These are phyloP conservation scores for Aporrectodea caliginosa DNA, from an alignment of 1,140 invertebrate species.

Conservation along the genomic window DNA sequence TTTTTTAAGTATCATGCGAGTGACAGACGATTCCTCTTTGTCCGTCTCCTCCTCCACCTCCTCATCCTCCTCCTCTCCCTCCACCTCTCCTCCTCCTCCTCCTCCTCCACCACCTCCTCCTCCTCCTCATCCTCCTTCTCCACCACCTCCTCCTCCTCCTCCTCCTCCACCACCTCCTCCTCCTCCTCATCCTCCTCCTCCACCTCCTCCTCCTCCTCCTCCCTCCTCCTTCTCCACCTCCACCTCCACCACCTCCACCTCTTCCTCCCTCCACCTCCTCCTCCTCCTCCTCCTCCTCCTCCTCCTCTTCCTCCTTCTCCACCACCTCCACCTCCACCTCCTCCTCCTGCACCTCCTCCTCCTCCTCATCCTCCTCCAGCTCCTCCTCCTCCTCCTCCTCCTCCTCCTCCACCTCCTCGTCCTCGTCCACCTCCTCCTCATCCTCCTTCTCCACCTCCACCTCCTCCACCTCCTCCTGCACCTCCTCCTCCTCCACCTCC, in stretches of 20 bases:
- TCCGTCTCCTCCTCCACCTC: too few relatives aligned
- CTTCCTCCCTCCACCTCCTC: neutral
- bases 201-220: neutral
- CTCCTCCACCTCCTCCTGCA: conserved; percentile 14
- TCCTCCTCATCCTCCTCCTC: too few relatives aligned
- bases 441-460: too few relatives aligned
- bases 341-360: conserved; percentile 1
- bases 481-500: conserved; percentile 11
- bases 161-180: conserved; percentile 6
- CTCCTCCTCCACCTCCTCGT: conserved; percentile 10
- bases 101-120: neutral
- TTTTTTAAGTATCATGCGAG: neutral
- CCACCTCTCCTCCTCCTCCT: neutral
- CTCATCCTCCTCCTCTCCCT: too few relatives aligned
- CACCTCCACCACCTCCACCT: too few relatives aligned
- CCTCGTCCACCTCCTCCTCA: conserved; percentile 14
- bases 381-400: neutral
- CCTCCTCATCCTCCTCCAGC: too few relatives aligned
- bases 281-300: neutral
- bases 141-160: neutral
- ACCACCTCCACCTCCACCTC: too few relatives aligned
- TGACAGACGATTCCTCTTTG: conserved; percentile 6
- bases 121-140: too few relatives aligned
- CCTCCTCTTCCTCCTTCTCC: too few relatives aligned
- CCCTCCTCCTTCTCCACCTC: too few relatives aligned